A percentile compares a stretch with the other conserved stretches of the same genome.
Evolutionary conservation across 2,888 invertebrate species (phyloP).

Genomic region (Troides aeacus): DNA sequence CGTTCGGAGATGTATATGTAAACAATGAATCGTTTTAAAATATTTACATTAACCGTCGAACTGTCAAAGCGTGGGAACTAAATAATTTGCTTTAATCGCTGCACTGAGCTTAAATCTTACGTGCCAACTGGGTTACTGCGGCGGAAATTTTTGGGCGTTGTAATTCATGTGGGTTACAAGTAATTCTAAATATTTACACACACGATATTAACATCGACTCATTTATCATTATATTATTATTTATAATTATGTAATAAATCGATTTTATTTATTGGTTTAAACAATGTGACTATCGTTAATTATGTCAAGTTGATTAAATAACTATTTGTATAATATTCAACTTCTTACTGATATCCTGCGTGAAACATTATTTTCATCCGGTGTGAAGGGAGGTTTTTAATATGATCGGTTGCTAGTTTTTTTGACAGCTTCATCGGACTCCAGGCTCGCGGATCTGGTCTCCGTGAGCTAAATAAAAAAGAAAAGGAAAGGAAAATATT

Average conservation of each 20-base stretch:
- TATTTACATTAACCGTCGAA: background rate
- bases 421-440: too few species aligned
- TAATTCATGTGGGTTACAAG: background rate
- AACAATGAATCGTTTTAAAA: slow-evolving; percentile 5
- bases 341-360: too few species aligned
- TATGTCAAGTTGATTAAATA: too few species aligned
- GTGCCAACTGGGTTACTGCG: slow-evolving; percentile 24
- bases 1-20: background rate
- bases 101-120: slow-evolving; percentile 3
- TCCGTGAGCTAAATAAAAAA: too few species aligned
- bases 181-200: background rate
- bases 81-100: slow-evolving; percentile 11
- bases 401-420: too few species aligned
- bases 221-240: too few species aligned
- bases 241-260: background rate
- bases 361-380: too few species aligned
- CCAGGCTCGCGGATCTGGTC: too few species aligned
- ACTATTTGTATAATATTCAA: too few species aligned
- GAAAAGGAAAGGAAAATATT: too few species aligned
- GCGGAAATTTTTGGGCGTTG: slow-evolving; percentile 5
- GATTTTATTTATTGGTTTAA: background rate
- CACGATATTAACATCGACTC: background rate
- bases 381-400: too few species aligned
- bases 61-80: slow-evolving; percentile 10
- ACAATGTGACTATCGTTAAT: background rate